Evolutionary conservation across 2,113 vertebrate species (phyloP).

Genomic region (Cisticola juncidis): DNA sequence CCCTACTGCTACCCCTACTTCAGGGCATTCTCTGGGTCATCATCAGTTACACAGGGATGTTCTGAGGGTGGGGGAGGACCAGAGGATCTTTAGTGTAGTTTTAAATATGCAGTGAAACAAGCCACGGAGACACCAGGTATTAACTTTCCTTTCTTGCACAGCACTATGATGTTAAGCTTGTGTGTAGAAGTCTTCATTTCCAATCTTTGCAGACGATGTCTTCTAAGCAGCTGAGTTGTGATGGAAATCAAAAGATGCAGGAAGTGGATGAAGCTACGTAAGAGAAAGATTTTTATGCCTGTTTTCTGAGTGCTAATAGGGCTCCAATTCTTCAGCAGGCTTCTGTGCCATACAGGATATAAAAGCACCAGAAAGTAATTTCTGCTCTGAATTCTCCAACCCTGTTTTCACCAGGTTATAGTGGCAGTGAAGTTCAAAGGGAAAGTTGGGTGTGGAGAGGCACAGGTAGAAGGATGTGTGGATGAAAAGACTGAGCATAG

Average conservation of each 20-base stretch:
- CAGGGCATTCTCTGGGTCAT: background rate
- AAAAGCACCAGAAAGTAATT: background rate
- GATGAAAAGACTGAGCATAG: background rate
- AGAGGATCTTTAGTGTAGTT: background rate
- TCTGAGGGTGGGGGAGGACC: background rate
- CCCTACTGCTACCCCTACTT: background rate
- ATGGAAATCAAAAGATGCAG: background rate
- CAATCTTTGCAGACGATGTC: background rate
- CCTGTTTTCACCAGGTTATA: background rate
- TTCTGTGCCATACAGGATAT: background rate
- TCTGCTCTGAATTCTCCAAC: background rate
- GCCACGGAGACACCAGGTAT: background rate
- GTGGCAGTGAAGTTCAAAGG: background rate
- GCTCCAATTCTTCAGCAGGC: background rate
- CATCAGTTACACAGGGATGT: background rate
- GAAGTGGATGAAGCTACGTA: background rate
- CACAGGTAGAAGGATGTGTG: background rate
- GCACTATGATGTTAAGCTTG: background rate
- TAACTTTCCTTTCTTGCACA: background rate
- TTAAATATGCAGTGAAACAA: background rate
- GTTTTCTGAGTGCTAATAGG: background rate
- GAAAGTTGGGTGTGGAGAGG: background rate
- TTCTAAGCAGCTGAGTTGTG: background rate
- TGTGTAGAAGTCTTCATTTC: background rate
- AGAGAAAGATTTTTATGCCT: background rate